phyloP scores from a whole-genome alignment of 1,140 invertebrate species.

The Drepana arcuata region DNA sequence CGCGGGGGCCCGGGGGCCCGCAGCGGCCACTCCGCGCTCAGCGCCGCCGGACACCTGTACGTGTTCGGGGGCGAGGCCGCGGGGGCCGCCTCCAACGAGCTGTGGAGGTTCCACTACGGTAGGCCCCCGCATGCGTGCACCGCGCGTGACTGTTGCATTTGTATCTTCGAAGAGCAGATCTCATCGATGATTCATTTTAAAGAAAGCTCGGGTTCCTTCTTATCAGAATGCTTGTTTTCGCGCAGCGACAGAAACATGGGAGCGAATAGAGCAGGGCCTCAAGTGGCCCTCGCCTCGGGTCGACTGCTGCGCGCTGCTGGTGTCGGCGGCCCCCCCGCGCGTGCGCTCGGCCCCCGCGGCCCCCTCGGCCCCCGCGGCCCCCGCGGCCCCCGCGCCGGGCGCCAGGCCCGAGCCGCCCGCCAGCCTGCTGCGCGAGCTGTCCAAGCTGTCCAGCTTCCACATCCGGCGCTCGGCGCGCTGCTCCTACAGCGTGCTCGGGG shows the following conservation, averaged over 20 bases:
- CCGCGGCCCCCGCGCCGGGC: slow-evolving; percentile 6
- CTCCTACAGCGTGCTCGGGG: slow-evolving; percentile 80
- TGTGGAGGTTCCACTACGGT: slow-evolving; percentile 93
- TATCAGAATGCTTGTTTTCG: too few relatives aligned
- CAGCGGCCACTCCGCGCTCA: slow-evolving; percentile 87
- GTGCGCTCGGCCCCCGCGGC: slow-evolving; percentile 29
- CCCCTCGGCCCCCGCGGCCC: slow-evolving; percentile 5
- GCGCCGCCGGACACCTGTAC: slow-evolving; percentile 85
- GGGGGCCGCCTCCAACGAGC: slow-evolving; percentile 82
- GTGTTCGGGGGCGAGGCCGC: slow-evolving; percentile 87
- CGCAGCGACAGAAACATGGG: slow-evolving; percentile 83
- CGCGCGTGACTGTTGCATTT: too few relatives aligned
- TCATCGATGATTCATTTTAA: too few relatives aligned
- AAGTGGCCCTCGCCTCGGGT: slow-evolving; percentile 80
- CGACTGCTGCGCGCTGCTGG: slow-evolving; percentile 53
- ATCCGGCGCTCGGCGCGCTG: slow-evolving; percentile 78
- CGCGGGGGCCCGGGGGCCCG: slow-evolving; percentile 81
- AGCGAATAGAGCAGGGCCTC: slow-evolving; percentile 78
- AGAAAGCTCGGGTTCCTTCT: too few relatives aligned
- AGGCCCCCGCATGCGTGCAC: too few relatives aligned
- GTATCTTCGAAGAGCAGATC: too few relatives aligned
- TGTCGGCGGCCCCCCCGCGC: slow-evolving; percentile 42
- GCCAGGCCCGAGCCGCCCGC: slow-evolving; percentile 20
- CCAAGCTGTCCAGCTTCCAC: slow-evolving; percentile 82
- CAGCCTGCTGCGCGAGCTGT: slow-evolving; percentile 80